phyloP scores from a whole-genome alignment of 2,113 vertebrate species.

The Megalops atlanticus region DNA sequence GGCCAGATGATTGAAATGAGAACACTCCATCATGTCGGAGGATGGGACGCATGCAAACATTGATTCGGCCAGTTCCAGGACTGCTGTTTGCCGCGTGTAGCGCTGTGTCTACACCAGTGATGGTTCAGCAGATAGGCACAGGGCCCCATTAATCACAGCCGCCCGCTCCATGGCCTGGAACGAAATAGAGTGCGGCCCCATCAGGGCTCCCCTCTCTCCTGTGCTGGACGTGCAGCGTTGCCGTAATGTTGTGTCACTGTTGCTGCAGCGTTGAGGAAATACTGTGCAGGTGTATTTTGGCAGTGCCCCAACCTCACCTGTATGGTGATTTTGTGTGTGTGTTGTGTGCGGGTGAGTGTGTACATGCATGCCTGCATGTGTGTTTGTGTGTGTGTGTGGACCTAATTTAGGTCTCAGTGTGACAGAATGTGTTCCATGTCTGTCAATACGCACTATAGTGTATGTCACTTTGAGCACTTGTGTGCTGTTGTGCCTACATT shows the following conservation, averaged over 20 bases:
- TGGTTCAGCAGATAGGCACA: not conserved
- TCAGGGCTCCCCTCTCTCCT: not conserved
- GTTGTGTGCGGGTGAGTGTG: not conserved
- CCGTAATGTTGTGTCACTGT: not conserved
- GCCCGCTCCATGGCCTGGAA: not conserved
- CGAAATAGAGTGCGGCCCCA: not conserved
- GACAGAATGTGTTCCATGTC: no score
- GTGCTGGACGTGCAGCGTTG: not conserved
- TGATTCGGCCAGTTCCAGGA: not conserved
- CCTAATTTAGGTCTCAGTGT: no score
- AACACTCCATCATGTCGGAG: constrained; percentile 62
- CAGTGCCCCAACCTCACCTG: no score
- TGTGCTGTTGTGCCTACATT: no score
- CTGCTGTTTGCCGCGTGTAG: constrained; percentile 14
- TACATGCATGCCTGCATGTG: not conserved
- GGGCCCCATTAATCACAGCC: not conserved
- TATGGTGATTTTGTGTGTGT: no score
- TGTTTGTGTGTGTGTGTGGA: constrained; percentile 24
- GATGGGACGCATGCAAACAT: constrained; percentile 41
- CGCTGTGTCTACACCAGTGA: not conserved
- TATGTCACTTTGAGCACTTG: not conserved
- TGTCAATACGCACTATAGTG: not conserved
- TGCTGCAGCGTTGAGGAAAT: no score
- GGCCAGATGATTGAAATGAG: constrained; percentile 35
- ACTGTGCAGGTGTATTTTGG: constrained; percentile 8